phyloP scores from a whole-genome alignment of 2,797 vertebrate species.

The Myotis planiceps region DNA sequence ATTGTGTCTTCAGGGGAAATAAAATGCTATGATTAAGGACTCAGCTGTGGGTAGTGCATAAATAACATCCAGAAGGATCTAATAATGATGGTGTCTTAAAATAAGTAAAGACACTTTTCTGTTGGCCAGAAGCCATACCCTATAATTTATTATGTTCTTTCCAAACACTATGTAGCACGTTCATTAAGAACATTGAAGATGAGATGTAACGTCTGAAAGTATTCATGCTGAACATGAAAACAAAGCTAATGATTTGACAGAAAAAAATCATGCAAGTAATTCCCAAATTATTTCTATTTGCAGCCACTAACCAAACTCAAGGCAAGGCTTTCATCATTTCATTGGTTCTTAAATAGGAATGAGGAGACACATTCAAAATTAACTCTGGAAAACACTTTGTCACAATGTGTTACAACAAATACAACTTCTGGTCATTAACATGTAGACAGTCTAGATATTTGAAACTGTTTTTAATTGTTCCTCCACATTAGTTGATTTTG shows the following conservation, averaged over 20 bases:
- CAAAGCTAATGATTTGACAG: slow-evolving; percentile 8
- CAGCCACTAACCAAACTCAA: not conserved
- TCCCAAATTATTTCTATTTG: not conserved
- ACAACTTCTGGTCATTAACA: not conserved
- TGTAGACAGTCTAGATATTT: not conserved
- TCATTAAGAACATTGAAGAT: slow-evolving; percentile 69
- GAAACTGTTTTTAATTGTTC: not conserved
- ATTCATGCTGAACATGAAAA: slow-evolving; percentile 20
- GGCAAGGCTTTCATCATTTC: not conserved
- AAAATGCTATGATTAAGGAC: slow-evolving; percentile 46
- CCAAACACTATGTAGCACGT: slow-evolving; percentile 31
- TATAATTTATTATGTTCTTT: slow-evolving; percentile 65
- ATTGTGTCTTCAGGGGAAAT: not conserved
- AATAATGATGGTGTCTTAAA: slow-evolving; percentile 9
- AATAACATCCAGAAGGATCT: slow-evolving; percentile 26
- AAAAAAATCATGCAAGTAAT: slow-evolving; percentile 2
- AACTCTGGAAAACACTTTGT: not conserved
- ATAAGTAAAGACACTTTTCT: slow-evolving; percentile 63
- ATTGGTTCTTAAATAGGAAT: not conserved
- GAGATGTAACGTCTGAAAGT: not conserved
- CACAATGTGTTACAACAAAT: not conserved
- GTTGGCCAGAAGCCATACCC: slow-evolving; percentile 61
- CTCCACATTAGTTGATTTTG: not conserved
- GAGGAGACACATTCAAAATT: not conserved
- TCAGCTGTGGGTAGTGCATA: not conserved